phyloP scores from a whole-genome alignment of 1,140 invertebrate species.

The Dendroctonus valens region DNA sequence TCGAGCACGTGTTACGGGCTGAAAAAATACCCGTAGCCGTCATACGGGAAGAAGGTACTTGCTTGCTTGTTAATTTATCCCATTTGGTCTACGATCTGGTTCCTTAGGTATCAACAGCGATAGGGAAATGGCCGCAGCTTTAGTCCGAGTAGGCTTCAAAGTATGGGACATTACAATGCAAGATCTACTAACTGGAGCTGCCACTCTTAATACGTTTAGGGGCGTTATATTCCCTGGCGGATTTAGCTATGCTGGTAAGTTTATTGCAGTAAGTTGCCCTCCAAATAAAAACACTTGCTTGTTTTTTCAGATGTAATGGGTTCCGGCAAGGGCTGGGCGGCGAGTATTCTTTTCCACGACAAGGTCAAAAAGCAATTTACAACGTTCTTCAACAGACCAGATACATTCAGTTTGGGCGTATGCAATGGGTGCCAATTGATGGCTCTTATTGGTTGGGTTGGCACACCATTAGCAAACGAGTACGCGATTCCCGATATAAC shows the following conservation, averaged over 20 bases:
- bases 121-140: slow-evolving; percentile 93
- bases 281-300: slow-evolving; percentile 1
- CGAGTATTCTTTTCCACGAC: slow-evolving; percentile 76
- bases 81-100: no score
- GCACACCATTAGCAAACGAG: slow-evolving; percentile 34
- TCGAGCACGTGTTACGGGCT: slow-evolving; percentile 47
- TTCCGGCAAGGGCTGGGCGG: slow-evolving; percentile 97
- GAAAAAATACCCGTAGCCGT: slow-evolving; percentile 77
- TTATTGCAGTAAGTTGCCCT: slow-evolving; percentile 1
- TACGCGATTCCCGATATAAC: slow-evolving; percentile 63
- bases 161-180: slow-evolving; percentile 92
- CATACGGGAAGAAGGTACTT: slow-evolving; percentile 91
- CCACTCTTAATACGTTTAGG: slow-evolving; percentile 76
- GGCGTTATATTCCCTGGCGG: slow-evolving; percentile 95
- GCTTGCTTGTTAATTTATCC: not conserved
- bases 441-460: slow-evolving; percentile 80
- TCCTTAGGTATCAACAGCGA: slow-evolving; percentile 73
- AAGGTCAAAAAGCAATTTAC: slow-evolving; percentile 67
- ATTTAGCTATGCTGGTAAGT: slow-evolving; percentile 90
- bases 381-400: slow-evolving; percentile 65
- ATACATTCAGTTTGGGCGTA: slow-evolving; percentile 95
- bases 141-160: slow-evolving; percentile 89
- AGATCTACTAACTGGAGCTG: slow-evolving; percentile 70
- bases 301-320: slow-evolving; percentile 84
- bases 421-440: slow-evolving; percentile 98